Base-by-base conservation (phyloP, 2,888 invertebrate genomes). In the Clunio marinus region DNA sequence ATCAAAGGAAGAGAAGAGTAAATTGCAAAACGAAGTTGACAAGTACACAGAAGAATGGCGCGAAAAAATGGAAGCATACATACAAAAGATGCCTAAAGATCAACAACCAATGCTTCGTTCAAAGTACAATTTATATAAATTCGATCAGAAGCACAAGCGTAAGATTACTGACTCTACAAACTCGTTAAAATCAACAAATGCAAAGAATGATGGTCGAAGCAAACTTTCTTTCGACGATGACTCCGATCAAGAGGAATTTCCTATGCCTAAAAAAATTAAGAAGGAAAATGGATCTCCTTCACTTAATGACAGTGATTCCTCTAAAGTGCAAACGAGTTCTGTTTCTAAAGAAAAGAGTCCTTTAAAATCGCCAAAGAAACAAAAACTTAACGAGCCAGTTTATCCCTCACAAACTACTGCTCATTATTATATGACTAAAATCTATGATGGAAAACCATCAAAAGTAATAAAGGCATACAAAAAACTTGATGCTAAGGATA, bases 351-450 rank as follows among this genome's bases (percentile, higher is more conserved):
- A 59, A 35, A 32, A 10, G 3, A n/a, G n/a, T 15, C n/a, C n/a
- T 5, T n/a, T 8, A 45, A 55, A 10, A 20, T 22, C 57, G 25
- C 57, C 4, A 13, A 57, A 57, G 27, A 24, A 27, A 57, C 22
- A 57, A 25, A 57, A 27, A 57, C 2, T 20, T 15, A 57, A 27
- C n/a, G 57, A 57, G 57, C 25, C 27, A 13, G 28, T 25, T 25
- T 45, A 15, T 25, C 63, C 63, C n/a, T 63, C 63, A 1, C 24
- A 37, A 2, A 46, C 27, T 1, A 27, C 63, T 8, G 63, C 63
- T 3, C 63, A 63, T 46, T 63, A 63, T 46, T 63, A 25, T 27
- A 63, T 63, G 63, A 28, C 45, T 7, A 45, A 45, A 20, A 28
- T 25, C 8, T 45, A 46, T n/a, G 5, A 22, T 1, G 63, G 63